Conservation (phyloP, 2,113 vertebrate genomes). For the Trachemys scripta region DNA sequence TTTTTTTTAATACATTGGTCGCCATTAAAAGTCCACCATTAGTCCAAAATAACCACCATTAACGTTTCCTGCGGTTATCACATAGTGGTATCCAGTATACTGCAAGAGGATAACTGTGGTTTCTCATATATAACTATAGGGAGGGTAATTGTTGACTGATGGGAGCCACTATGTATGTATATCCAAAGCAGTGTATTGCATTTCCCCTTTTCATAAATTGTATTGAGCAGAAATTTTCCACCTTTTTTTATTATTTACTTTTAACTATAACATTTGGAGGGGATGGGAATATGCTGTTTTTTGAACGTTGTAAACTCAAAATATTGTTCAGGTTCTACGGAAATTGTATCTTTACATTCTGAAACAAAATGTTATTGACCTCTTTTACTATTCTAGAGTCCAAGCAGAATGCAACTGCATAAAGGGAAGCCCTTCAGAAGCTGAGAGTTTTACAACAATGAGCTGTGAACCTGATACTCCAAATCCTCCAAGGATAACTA, state of each 20-base stretch:
- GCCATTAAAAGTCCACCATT: neutral
- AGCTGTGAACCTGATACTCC: conserved; percentile 94
- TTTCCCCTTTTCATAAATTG: neutral
- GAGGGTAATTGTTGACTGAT: neutral
- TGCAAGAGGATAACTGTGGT: neutral
- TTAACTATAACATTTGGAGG: neutral
- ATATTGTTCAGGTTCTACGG: neutral
- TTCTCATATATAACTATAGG: neutral
- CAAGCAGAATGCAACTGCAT: conserved; percentile 89
- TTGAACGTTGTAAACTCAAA: neutral
- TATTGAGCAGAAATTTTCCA: neutral
- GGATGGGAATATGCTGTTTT: neutral
- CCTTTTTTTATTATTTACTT: neutral
- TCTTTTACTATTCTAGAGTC: conserved; percentile 82
- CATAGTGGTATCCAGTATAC: neutral
- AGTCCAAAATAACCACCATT: too few relatives aligned
- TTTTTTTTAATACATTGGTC: neutral
- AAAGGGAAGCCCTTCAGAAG: conserved; percentile 90
- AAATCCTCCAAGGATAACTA: conserved; percentile 90
- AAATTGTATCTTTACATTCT: neutral
- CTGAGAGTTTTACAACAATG: conserved; percentile 91
- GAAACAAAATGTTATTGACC: neutral
- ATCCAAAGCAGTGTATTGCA: neutral
- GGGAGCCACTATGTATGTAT: neutral
- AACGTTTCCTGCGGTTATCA: neutral